Evolutionary conservation across 2,113 vertebrate species (phyloP), one percentile per base, ranked within the genome.

Genomic region (Scomber scombrus): DNA sequence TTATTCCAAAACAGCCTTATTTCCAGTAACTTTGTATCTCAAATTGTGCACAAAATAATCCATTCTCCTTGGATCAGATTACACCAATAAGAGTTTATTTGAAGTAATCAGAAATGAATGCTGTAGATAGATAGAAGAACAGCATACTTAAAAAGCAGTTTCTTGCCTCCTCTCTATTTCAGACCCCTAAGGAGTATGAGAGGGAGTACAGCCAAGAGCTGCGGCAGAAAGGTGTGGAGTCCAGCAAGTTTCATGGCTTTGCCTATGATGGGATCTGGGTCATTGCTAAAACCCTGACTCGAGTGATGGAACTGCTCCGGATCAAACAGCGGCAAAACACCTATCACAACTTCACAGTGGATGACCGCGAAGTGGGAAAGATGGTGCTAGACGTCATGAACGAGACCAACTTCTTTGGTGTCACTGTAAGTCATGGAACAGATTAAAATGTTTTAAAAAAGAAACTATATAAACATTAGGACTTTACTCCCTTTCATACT

Each of bases 201-300:
- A 93, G 92, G 70, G 98, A 99, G 79, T 99, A 99, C 87, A 97
- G 96, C 86, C 95, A 91, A 29, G 97, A 97, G 88, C 95, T 98
- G 3, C 96, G 95, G 18, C 97, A 97, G 62, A 95, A 96, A 88
- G 94, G 95, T 7, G 97, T 98, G 60, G 97, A 98, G 76, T 88
- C 98, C 89, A 99, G 98, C 92, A 99, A 99, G 93, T 99, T 99
- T 91, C 98, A 99, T 3, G 98, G 98, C 72, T 99, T 98, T 23
- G 98, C 98, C 71, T 99, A 99, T 4, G 98, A 99, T 2, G 98
- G 98, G 88, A 99, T 99, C 93, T 99, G 98, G 98, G 98, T 99
- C 78, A 99, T 99, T 46, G 98, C 98, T 21, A 98, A 96, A 92
- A 99, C 98, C 0, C 88, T 99, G 26, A 97, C 97, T 26, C 92